phyloP scores from a whole-genome alignment of 2,113 vertebrate genomes.

The Sapayoa aenigma region DNA sequence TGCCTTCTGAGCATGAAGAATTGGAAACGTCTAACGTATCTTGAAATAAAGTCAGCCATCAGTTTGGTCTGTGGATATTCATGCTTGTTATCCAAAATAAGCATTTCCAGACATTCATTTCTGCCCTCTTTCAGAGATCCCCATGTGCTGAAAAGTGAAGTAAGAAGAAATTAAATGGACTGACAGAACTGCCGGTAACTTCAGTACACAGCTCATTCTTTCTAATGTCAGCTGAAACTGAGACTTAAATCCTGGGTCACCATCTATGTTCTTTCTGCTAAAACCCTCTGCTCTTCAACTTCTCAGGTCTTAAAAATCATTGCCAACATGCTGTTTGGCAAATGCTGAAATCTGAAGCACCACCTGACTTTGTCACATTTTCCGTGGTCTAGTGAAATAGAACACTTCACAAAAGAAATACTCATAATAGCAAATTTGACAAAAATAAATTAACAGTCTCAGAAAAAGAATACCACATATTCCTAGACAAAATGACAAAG shows the following conservation, averaged over 20 bases:
- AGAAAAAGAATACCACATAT: neutral
- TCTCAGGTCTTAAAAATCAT: neutral
- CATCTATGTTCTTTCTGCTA: neutral
- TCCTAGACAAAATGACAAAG: neutral
- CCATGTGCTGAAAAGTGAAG: neutral
- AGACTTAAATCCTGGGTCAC: neutral
- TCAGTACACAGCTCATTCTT: neutral
- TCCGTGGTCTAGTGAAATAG: neutral
- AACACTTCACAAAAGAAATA: neutral
- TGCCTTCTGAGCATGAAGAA: neutral
- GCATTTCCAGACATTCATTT: slow-evolving; percentile 16
- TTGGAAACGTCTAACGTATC: neutral
- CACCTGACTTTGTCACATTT: neutral
- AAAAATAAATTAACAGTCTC: neutral
- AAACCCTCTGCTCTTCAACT: neutral
- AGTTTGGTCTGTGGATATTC: slow-evolving; percentile 39
- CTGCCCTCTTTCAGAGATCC: neutral
- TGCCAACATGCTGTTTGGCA: neutral
- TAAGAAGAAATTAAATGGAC: neutral
- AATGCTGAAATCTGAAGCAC: neutral
- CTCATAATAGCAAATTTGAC: neutral
- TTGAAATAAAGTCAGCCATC: slow-evolving; percentile 21
- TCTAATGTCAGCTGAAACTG: neutral
- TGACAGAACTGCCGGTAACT: neutral
- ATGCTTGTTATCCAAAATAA: slow-evolving; percentile 32